Percentiles rank a stretch among this genome's conserved stretches.
phyloP scores from a whole-genome alignment of 2,888 invertebrate genomes.

The Stenotaenia linearis region DNA sequence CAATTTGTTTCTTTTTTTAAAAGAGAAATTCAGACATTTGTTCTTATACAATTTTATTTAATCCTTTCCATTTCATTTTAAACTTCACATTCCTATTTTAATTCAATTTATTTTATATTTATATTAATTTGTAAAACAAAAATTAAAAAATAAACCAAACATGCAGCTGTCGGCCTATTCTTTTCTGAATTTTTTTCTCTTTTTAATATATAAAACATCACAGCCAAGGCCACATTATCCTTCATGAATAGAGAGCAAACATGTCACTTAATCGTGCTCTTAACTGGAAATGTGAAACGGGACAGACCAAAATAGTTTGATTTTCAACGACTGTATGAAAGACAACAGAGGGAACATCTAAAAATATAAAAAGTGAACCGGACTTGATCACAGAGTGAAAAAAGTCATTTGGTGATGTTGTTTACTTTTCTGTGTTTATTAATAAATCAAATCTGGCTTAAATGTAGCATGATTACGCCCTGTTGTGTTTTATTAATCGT shows the following conservation, averaged over 20 bases:
- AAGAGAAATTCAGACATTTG: conserved; percentile 1
- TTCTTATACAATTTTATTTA: background rate
- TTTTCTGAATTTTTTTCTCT: background rate
- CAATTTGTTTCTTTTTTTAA: background rate
- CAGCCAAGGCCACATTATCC: conserved; percentile 21
- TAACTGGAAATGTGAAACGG: conserved; percentile 18
- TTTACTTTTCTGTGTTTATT: background rate
- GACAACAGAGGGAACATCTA: background rate
- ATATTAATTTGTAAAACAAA: background rate
- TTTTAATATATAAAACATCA: conserved; percentile 8
- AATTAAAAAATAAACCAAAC: background rate
- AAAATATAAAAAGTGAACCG: background rate
- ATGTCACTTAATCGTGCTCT: background rate
- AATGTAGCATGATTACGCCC: background rate
- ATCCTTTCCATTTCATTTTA: conserved; percentile 13
- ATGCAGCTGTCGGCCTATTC: background rate
- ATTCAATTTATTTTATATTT: background rate
- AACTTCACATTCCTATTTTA: background rate
- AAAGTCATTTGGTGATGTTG: background rate
- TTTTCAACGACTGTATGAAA: conserved; percentile 17
- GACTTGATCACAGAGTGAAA: background rate
- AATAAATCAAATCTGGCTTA: background rate
- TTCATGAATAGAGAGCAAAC: conserved; percentile 22
- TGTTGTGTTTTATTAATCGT: background rate
- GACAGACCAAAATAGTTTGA: conserved; percentile 26